Conservation (phyloP, 2,797 vertebrate genomes). For the Lithobates pipiens region DNA sequence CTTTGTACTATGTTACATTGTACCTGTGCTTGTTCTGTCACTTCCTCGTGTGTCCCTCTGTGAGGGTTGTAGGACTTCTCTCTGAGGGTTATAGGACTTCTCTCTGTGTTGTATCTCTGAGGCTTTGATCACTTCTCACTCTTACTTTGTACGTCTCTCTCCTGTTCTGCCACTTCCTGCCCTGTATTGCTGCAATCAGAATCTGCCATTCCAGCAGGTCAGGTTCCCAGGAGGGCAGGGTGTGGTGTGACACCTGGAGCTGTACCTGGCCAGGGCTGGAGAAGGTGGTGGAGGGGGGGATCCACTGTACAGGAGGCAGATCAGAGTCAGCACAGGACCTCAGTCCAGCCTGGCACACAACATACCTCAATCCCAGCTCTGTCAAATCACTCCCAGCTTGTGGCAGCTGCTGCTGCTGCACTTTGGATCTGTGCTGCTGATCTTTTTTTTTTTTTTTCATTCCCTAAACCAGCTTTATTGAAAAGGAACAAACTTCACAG, state of each 20-base stretch:
- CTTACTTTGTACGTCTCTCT: no score
- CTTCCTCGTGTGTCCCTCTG: no score
- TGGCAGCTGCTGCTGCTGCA: conserved; percentile 55
- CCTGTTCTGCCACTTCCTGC: no score
- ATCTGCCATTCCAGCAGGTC: conserved; percentile 8
- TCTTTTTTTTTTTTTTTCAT: conserved; percentile 13
- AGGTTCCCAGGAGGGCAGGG: conserved; percentile 25
- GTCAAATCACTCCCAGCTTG: conserved; percentile 50
- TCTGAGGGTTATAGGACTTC: no score
- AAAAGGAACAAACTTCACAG: conserved; percentile 44
- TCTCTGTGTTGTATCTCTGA: no score
- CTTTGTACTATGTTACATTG: no score
- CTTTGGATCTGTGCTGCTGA: conserved; percentile 19
- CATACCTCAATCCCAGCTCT: conserved; percentile 56
- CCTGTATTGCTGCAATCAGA: conserved; percentile 18
- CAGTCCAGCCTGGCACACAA: conserved; percentile 30
- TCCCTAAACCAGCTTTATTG: conserved; percentile 43
- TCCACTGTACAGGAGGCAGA: no score
- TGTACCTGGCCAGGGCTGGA: conserved; percentile 17
- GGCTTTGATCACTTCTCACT: no score
- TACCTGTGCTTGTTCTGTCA: no score
- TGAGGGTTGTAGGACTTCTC: no score
- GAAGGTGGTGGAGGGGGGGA: background rate
- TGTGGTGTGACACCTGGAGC: conserved; percentile 39
- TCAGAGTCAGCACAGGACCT: conserved; percentile 6